A percentile compares a stretch with the other conserved stretches of the same genome.
Evolutionary conservation across 2,797 vertebrate species (phyloP).

Genomic region (Ispidina lecontei): DNA sequence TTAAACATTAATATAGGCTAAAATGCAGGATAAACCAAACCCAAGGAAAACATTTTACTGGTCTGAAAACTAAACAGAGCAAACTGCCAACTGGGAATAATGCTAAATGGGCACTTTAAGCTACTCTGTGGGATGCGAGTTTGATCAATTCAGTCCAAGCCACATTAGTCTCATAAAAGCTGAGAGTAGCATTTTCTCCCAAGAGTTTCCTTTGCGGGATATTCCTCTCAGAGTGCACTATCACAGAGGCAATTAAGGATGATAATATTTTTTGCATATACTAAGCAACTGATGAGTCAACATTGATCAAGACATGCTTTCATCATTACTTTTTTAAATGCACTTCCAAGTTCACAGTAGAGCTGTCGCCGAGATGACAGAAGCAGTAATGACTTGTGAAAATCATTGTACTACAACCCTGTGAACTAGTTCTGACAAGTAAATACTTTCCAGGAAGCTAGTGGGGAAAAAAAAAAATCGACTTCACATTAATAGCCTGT

Average conservation of each 20-base stretch:
- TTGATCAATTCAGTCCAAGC: slow-evolving; percentile 45
- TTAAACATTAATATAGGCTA: slow-evolving; percentile 31
- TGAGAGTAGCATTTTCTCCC: slow-evolving; percentile 23
- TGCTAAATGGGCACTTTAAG: slow-evolving; percentile 36
- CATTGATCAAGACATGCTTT: neutral
- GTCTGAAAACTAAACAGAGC: neutral
- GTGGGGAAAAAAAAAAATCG: neutral
- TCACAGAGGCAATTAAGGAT: slow-evolving; percentile 34
- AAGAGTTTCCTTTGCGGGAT: slow-evolving; percentile 30
- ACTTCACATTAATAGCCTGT: neutral
- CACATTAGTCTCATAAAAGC: slow-evolving; percentile 50
- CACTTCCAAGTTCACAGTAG: neutral
- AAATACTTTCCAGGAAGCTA: slow-evolving; percentile 15
- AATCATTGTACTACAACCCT: neutral
- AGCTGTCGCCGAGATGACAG: neutral
- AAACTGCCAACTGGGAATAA: neutral
- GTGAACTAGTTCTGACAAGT: slow-evolving; percentile 9
- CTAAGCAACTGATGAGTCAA: slow-evolving; percentile 20
- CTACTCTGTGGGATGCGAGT: neutral
- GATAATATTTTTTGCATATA: slow-evolving; percentile 29
- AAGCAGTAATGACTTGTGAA: neutral
- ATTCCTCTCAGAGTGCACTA: slow-evolving; percentile 15
- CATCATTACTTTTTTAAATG: neutral
- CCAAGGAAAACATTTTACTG: neutral
- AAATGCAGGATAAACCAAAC: neutral